Conservation (phyloP, 2,113 vertebrate genomes). For the Colossoma macropomum region DNA sequence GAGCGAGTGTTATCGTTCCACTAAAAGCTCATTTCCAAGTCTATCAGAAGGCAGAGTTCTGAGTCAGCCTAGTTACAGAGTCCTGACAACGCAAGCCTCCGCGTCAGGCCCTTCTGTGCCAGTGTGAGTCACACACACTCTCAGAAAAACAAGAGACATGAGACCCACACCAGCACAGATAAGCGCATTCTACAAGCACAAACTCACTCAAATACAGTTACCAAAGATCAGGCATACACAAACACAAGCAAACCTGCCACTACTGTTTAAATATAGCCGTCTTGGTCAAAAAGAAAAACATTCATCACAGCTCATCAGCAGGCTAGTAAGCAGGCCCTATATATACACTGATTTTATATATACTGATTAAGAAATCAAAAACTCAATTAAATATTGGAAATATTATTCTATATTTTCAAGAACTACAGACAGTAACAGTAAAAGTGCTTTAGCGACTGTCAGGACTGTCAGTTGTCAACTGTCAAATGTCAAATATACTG, state of each 20-base stretch:
- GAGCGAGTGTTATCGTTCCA: background rate
- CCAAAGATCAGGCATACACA: background rate
- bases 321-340: background rate
- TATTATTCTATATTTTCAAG: too few relatives aligned
- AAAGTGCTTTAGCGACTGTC: too few relatives aligned
- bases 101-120: background rate
- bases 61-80: conserved; percentile 42
- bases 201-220: conserved; percentile 6
- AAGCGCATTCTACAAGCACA: background rate
- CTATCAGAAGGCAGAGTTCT: conserved; percentile 41
- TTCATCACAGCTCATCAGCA: background rate
- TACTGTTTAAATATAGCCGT: conserved; percentile 14
- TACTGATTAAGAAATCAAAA: too few relatives aligned
- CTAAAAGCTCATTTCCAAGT: conserved; percentile 34
- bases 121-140: conserved; percentile 29
- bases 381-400: too few relatives aligned
- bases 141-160: conserved; percentile 21
- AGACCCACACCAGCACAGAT: conserved; percentile 11
- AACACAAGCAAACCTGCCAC: conserved; percentile 2
- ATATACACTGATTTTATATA: too few relatives aligned
- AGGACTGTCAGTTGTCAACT: too few relatives aligned
- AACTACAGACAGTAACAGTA: too few relatives aligned
- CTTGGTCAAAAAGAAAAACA: background rate
- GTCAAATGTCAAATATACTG: too few relatives aligned
- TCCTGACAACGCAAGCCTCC: conserved; percentile 28